Conservation (phyloP, 2,113 vertebrate species). For the Empidonax traillii region DNA sequence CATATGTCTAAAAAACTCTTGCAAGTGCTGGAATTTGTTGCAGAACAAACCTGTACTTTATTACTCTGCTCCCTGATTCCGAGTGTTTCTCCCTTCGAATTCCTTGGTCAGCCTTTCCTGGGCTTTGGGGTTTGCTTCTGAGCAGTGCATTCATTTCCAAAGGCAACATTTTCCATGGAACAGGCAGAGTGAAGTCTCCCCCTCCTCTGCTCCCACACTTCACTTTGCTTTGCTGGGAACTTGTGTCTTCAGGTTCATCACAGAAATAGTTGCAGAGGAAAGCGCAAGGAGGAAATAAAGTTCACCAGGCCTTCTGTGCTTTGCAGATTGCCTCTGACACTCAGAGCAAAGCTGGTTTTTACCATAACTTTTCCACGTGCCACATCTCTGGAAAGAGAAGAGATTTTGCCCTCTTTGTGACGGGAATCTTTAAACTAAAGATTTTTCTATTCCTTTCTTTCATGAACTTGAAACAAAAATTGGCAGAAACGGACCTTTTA, state of each 20-base stretch:
- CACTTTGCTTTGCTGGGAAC: background rate
- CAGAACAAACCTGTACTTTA: slow-evolving; percentile 55
- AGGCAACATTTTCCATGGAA: background rate
- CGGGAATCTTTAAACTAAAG: background rate
- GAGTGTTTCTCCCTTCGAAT: slow-evolving; percentile 4
- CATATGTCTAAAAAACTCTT: slow-evolving; percentile 52
- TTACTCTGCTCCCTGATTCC: slow-evolving; percentile 31
- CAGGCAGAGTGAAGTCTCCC: background rate
- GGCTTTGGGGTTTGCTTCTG: background rate
- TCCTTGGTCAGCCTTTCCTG: slow-evolving; percentile 36
- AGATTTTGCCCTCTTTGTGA: background rate
- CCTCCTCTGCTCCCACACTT: background rate
- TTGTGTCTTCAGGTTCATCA: background rate
- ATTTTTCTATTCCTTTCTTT: background rate
- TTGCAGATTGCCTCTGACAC: background rate
- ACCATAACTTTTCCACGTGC: background rate
- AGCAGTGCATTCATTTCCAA: background rate
- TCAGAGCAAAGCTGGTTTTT: background rate
- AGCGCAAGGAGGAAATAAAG: background rate
- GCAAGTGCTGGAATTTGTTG: slow-evolving; percentile 61
- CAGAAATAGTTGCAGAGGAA: background rate
- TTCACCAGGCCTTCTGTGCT: background rate
- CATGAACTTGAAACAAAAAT: background rate
- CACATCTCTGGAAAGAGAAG: background rate
- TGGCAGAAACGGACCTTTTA: background rate